Percentiles rank a stretch among this genome's conserved stretches.
phyloP scores from a whole-genome alignment of 2,113 vertebrate genomes.

The Bufo bufo region DNA sequence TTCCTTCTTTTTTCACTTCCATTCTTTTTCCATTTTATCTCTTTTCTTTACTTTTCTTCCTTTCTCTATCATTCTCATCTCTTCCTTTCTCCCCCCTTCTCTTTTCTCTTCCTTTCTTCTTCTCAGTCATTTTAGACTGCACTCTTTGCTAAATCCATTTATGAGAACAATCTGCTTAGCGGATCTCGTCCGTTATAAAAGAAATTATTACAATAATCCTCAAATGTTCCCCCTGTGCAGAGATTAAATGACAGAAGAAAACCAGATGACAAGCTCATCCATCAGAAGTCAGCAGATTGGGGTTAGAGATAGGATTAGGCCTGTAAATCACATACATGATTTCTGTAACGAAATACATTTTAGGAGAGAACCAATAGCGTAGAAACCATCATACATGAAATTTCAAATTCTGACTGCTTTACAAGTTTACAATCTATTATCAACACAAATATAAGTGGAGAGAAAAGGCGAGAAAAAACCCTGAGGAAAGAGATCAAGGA shows the following conservation, averaged over 20 bases:
- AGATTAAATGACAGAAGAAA: slow-evolving; percentile 31
- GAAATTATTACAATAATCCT: slow-evolving; percentile 45
- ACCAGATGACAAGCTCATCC: background rate
- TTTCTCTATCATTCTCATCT: background rate
- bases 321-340: background rate
- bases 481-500: background rate
- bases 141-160: slow-evolving; percentile 22
- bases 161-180: slow-evolving; percentile 49
- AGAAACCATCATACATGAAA: background rate
- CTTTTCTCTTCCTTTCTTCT: background rate
- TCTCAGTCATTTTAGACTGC: background rate
- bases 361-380: background rate
- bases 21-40: background rate
- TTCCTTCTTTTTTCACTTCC: background rate
- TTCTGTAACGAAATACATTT: background rate
- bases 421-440: background rate
- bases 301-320: slow-evolving; percentile 8
- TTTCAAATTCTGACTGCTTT: background rate
- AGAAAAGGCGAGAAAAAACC: slow-evolving; percentile 14
- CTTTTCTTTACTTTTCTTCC: background rate
- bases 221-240: background rate
- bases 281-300: slow-evolving; percentile 2
- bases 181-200: slow-evolving; percentile 7
- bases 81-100: background rate
- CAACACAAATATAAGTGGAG: slow-evolving; percentile 8